Evolutionary conservation across 35 echinoderm and acorn worm species (phyloP), one percentile per base, ranked within the genome.

Genomic region (Eucidaris tribuloides): DNA sequence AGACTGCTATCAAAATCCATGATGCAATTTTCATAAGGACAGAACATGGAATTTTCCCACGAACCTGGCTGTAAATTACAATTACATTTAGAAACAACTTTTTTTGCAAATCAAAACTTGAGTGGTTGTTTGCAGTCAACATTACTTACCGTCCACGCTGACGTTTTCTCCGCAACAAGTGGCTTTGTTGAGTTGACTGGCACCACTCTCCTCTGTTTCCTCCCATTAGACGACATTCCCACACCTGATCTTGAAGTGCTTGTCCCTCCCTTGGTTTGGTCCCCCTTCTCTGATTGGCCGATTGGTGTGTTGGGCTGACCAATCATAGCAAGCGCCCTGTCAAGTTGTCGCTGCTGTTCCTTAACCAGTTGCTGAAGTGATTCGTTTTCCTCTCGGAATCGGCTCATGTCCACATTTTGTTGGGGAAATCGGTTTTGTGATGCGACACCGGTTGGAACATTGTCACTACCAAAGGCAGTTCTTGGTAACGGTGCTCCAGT

Each of bases 161-260:
- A 38, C 24, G 68, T 43, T 14, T 40, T 74, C 2, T 33, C 35
- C 18, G 35, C 68, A n/a, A n/a, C n/a, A 6, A 74, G 34, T 43
- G 68, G 68, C 40, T 74, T 74, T 43, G 68, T 0, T 3, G 68
- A 74, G 9, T 74, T 74, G 18, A 74, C 35, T 74, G 68, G 68
- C 24, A 74, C 41, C 9, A 74, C 40, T 7, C 24, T 44, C 11
- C 68, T 33, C 20, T 74, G 68, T 22, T 38, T 74, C 20, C 68
- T 27, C 0, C 35, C 68, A 74, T 44, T 74, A 38, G 68, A 74
- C 18, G 28, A n/a, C 48, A 11, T 52, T 24, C 29, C 36, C 68
- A 42, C 44, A 22, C 19, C 68, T 4, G 38, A 22, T 36, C 44
- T 74, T 17, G 15, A 42, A 3, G 9, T 22, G 25, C 41, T 74